Percentiles rank a stretch among this genome's conserved stretches.
Evolutionary conservation across 2,797 vertebrate species (phyloP).

Genomic region (Liparis tanakae): DNA sequence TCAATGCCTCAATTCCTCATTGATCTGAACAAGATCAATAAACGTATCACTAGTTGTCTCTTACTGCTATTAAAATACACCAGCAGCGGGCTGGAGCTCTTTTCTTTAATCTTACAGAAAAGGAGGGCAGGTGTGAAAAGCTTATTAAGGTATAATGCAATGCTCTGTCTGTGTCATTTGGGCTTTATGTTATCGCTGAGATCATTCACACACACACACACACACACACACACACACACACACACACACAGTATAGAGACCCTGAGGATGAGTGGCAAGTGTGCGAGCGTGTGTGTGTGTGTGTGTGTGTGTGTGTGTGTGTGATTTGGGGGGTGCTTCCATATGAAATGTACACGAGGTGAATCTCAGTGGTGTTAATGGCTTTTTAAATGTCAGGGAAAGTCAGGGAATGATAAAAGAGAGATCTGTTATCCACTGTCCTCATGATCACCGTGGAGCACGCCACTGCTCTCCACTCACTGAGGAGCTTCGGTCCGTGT

Average conservation of each 20-base stretch:
- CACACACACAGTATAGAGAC: constrained; percentile 28
- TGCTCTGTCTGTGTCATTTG: constrained; percentile 74
- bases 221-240: neutral
- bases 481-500: constrained; percentile 22
- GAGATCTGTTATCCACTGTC: constrained; percentile 87
- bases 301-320: constrained; percentile 38
- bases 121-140: constrained; percentile 67
- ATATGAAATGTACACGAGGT: constrained; percentile 79
- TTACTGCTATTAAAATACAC: constrained; percentile 39
- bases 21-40: constrained; percentile 61
- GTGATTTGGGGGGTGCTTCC: constrained; percentile 54
- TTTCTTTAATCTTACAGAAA: constrained; percentile 58
- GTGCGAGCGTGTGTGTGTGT: constrained; percentile 28
- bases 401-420: constrained; percentile 88
- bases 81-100: constrained; percentile 42
- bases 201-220: constrained; percentile 47
- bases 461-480: constrained; percentile 59
- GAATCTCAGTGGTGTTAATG: constrained; percentile 83
- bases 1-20: constrained; percentile 59
- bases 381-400: constrained; percentile 91
- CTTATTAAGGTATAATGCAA: constrained; percentile 79
- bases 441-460: constrained; percentile 78
- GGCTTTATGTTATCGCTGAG: constrained; percentile 71
- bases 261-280: constrained; percentile 59
- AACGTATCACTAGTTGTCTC: constrained; percentile 48